Evolutionary conservation across 2,888 invertebrate species (phyloP), one percentile per base, ranked within the genome.

Genomic region (Aleiodes alternator): DNA sequence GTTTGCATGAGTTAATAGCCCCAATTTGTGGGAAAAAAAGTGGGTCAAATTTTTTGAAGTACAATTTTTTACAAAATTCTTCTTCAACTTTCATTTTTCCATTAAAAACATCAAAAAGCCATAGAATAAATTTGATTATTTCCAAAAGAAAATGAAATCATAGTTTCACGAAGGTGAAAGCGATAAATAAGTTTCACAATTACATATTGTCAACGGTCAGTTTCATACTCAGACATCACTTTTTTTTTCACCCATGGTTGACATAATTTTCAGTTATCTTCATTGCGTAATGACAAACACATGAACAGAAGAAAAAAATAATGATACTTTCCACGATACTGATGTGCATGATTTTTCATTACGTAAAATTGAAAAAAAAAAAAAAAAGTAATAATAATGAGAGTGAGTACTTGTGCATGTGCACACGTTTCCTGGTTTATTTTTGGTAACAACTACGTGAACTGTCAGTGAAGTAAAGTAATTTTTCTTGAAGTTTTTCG

Each of bases 371-470:
- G 29, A 68, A 29, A 11, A 43, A 43, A 43, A 9, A 9, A 14
- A 11, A 43, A 43, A 43, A 9, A 9, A 9, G 11, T 43, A 43
- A 43, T 43, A 43, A 43, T 43, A 43, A 31, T 51, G 34, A 64
- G 55, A 23, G 14, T 29, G 66, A 48, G 66, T 48, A 57, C 66
- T 72, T 75, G 71, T 75, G 55, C 61, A 69, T 16, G 56, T 43
- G 9, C 43, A 11, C 50, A 69, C 16, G 56, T 57, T 34, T 70
- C 56, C 50, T 29, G 50, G 69, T 59, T 76, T 76, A 76, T 76
- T 72, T 76, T 69, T 23, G 69, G 50, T 23, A 2, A 8, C 12
- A 23, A 59, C 38, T 38, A 59, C 53, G 59, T 56, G 66, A 71
- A 29, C n/a, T n/a, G n/a, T 38, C 16, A 53, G 43, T 68, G 48